phyloP scores from a whole-genome alignment of 2,888 invertebrate species.

The Polydrusus cervinus region DNA sequence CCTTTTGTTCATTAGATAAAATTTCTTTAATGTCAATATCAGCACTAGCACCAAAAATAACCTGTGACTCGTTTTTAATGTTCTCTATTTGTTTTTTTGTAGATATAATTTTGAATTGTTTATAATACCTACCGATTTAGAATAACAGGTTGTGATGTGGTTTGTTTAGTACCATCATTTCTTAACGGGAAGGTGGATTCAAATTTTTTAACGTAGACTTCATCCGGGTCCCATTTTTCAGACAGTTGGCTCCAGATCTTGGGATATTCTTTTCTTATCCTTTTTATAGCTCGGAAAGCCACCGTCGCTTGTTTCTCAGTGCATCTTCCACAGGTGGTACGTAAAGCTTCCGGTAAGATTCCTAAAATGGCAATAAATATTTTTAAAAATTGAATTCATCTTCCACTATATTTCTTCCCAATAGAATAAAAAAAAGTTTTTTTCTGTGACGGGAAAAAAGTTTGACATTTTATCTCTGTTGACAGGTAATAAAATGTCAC shows the following conservation, averaged over 20 bases:
- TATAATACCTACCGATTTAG: slow-evolving; percentile 2
- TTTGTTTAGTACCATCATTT: not conserved
- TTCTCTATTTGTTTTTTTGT: no score
- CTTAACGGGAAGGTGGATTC: slow-evolving; percentile 64
- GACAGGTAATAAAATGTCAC: no score
- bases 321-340: slow-evolving; percentile 79
- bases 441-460: no score
- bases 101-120: no score
- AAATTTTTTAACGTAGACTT: slow-evolving; percentile 74
- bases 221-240: slow-evolving; percentile 81
- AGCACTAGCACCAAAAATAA: no score
- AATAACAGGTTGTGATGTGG: not conserved
- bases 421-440: no score
- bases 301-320: slow-evolving; percentile 79
- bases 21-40: no score
- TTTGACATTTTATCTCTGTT: no score
- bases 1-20: no score
- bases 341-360: slow-evolving; percentile 81
- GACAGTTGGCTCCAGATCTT: slow-evolving; percentile 79
- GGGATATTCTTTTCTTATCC: slow-evolving; percentile 78
- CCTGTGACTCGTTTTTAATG: no score
- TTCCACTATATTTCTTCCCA: no score
- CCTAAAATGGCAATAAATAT: slow-evolving; percentile 72
- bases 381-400: no score
- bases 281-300: slow-evolving; percentile 78